phyloP scores from a whole-genome alignment of 2,113 vertebrate species.

The Cygnus atratus region DNA sequence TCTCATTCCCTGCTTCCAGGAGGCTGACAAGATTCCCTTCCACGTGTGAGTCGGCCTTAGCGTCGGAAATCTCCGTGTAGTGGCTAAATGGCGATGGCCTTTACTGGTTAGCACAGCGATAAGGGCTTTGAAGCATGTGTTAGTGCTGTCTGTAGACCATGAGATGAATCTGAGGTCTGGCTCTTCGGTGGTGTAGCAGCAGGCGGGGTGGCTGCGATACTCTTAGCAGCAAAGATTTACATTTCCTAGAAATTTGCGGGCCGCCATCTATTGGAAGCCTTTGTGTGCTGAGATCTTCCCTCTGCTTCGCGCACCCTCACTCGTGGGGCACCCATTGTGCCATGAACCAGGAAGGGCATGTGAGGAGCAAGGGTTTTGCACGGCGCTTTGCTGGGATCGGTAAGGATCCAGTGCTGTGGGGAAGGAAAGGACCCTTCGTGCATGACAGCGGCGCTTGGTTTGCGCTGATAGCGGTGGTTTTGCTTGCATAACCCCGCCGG shows the following conservation, averaged over 20 bases:
- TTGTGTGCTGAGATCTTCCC: fast-evolving
- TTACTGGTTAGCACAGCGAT: fast-evolving
- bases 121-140: not conserved
- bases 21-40: not conserved
- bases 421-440: not conserved
- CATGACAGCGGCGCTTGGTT: not conserved
- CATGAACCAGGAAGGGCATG: fast-evolving
- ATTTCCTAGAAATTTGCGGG: not conserved
- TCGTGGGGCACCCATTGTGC: not conserved
- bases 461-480: constrained; percentile 39
- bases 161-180: not conserved
- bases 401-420: not conserved
- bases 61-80: not conserved
- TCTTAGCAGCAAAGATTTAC: not conserved
- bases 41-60: not conserved
- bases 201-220: not conserved
- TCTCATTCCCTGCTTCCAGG: not conserved
- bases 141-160: fast-evolving
- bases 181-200: not conserved
- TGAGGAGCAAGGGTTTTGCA: not conserved
- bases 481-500: constrained; percentile 43
- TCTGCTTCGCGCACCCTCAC: not conserved
- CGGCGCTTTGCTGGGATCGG: not conserved
- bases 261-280: not conserved
- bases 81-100: not conserved